Conservation (phyloP, 2,888 invertebrate species). For the Macroteleia sp. region DNA sequence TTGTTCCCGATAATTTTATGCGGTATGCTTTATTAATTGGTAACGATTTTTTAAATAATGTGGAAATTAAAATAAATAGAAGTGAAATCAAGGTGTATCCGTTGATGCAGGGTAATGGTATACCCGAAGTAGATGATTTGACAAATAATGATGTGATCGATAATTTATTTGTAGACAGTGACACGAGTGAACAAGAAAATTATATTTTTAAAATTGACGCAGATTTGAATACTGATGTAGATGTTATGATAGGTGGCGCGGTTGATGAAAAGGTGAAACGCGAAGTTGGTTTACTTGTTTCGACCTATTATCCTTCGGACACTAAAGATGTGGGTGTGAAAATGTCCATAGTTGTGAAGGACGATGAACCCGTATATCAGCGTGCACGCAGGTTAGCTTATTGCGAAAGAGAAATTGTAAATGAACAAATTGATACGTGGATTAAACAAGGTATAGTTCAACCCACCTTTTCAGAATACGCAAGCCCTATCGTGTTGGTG, state of each 20-base stretch:
- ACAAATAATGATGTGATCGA: neutral
- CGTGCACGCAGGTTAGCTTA: conserved; percentile 57
- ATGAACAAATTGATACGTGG: neutral
- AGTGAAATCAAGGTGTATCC: conserved; percentile 7
- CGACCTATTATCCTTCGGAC: conserved; percentile 35
- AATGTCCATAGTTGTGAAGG: conserved; percentile 53
- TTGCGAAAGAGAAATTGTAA: conserved; percentile 42
- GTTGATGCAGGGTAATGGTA: neutral
- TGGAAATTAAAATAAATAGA: conserved; percentile 5
- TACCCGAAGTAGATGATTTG: neutral
- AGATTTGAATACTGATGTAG: neutral
- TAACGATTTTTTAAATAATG: conserved; percentile 7
- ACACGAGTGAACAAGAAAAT: neutral
- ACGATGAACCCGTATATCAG: conserved; percentile 61
- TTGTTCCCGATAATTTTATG: conserved; percentile 3
- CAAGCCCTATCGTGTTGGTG: neutral
- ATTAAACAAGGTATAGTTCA: neutral
- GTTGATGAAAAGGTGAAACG: conserved; percentile 1
- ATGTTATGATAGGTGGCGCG: conserved; percentile 4
- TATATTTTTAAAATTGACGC: conserved; percentile 8
- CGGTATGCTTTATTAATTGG: conserved; percentile 4
- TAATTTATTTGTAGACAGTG: neutral
- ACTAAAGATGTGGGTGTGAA: conserved; percentile 13
- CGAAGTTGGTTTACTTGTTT: conserved; percentile 18
- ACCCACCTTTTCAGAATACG: conserved; percentile 5